Percentiles rank a stretch among this genome's conserved stretches.
phyloP scores from a whole-genome alignment of 2,797 vertebrate genomes.

The Peromyscus aztecus region DNA sequence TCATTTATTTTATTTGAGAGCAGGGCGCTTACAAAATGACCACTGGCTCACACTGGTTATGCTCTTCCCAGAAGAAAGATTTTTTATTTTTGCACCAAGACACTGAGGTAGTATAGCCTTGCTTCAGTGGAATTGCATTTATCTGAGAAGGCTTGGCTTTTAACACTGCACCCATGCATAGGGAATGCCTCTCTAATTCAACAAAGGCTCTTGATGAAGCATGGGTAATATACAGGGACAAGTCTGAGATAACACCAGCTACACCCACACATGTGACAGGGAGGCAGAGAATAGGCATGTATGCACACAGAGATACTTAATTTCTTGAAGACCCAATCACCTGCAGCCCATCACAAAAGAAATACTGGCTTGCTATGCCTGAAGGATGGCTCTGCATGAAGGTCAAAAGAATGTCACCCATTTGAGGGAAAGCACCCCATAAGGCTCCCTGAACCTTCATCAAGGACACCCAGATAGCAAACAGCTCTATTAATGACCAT shows the following conservation, averaged over 20 bases:
- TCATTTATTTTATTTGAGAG: background rate
- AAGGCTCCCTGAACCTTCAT: background rate
- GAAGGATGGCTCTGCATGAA: background rate
- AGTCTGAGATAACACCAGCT: background rate
- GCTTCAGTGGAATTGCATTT: background rate
- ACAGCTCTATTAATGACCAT: background rate
- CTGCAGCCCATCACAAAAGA: background rate
- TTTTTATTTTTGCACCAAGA: background rate
- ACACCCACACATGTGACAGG: accelerated
- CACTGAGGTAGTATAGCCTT: background rate
- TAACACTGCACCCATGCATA: background rate
- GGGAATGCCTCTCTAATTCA: background rate
- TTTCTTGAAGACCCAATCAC: background rate
- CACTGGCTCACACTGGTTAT: background rate
- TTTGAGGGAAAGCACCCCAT: background rate
- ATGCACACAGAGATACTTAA: no score
- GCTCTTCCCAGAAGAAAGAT: background rate
- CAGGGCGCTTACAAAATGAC: no score
- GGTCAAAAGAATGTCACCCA: background rate
- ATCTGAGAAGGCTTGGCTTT: background rate
- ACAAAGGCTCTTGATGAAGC: background rate
- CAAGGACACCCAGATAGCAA: background rate
- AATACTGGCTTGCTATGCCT: background rate
- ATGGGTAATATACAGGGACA: background rate
- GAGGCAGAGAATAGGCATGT: background rate